Evolutionary conservation across 2,888 invertebrate species (phyloP), one percentile per base, ranked within the genome.

Genomic region (Rhorus exstirpatorius): DNA sequence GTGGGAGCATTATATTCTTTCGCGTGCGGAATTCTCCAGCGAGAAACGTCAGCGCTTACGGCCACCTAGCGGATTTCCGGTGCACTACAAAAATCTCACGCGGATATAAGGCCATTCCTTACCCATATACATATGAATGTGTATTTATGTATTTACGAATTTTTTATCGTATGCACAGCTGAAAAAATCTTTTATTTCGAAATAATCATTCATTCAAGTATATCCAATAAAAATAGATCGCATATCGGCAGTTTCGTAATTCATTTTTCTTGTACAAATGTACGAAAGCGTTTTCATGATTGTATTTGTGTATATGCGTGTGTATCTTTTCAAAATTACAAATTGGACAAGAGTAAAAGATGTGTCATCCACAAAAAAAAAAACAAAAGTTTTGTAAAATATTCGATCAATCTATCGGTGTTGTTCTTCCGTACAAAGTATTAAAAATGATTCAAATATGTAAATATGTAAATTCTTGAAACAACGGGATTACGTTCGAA

Each of bases 181-280:
- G 8, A 31, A 3, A 19, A 10, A 4, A 12, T 60, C 2, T 2
- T 8, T n/a, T 60, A 4, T 17, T 41, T 38, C 3, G 12, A 21
- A 38, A 41, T 12, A n/a, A 60, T 60, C 6, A 60, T 60, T 60
- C 26, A 60, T 60, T 41, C 19, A 2, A 60, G 1, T 21, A 60
- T 38, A 58, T 3, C 10, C 58, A 35, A 14, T 8, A 21, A 0
- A 19, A 35, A 38, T 60, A 8, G 38, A 19, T 38, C 12, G 1
- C 19, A 38, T n/a, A 19, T 58, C 8, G 0, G 2, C 3, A 31
- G 2, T 31, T 6, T 31, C 31, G 31, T 31, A 2, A 3, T 6
- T 3, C 3, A 31, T 31, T 2, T 31, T 24, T 24, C 17, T 41
- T n/a, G 41, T 41, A 21, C 41, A 7, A 21, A 1, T 38, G 41